These are phyloP conservation scores for Saturnia pavonia DNA, from an alignment of 2,888 invertebrate species.

Conservation along the genomic window DNA sequence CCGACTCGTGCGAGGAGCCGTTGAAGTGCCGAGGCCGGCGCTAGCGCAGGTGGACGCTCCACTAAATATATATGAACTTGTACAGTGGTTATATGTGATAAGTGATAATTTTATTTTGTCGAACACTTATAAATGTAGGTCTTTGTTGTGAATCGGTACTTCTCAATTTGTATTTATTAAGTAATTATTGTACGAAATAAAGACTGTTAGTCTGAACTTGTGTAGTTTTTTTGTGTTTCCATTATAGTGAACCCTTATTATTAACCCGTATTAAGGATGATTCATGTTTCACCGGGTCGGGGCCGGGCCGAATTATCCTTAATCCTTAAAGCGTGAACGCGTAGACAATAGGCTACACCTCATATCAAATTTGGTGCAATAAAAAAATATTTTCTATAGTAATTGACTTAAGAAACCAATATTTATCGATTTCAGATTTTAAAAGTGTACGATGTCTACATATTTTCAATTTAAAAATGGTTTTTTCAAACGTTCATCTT, in stretches of 20 bases:
- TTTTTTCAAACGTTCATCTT: too few relatives aligned
- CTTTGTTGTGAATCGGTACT: constrained; percentile 80
- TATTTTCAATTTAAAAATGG: too few relatives aligned
- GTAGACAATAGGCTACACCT: too few relatives aligned
- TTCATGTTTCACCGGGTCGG: too few relatives aligned
- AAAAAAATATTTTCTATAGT: too few relatives aligned
- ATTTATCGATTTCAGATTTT: too few relatives aligned
- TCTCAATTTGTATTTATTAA: constrained; percentile 82
- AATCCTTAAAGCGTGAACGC: too few relatives aligned
- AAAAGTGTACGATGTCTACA: too few relatives aligned
- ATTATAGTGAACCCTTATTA: constrained; percentile 15
- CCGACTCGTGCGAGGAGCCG: constrained; percentile 20
- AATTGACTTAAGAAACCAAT: too few relatives aligned
- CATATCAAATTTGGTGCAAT: too few relatives aligned
- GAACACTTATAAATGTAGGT: constrained; percentile 73
- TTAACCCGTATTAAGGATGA: too few relatives aligned
- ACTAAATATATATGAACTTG: constrained; percentile 45
- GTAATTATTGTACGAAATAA: constrained; percentile 73
- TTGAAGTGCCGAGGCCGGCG: constrained; percentile 26
- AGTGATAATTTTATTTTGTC: constrained; percentile 73
- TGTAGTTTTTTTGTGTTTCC: constrained; percentile 32
- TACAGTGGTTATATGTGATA: constrained; percentile 73
- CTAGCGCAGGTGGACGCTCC: constrained; percentile 28
- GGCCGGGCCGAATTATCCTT: too few relatives aligned
- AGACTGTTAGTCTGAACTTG: constrained; percentile 71